Base-by-base conservation (phyloP, 2,797 vertebrate species). In the Epinephelus coioides region DNA sequence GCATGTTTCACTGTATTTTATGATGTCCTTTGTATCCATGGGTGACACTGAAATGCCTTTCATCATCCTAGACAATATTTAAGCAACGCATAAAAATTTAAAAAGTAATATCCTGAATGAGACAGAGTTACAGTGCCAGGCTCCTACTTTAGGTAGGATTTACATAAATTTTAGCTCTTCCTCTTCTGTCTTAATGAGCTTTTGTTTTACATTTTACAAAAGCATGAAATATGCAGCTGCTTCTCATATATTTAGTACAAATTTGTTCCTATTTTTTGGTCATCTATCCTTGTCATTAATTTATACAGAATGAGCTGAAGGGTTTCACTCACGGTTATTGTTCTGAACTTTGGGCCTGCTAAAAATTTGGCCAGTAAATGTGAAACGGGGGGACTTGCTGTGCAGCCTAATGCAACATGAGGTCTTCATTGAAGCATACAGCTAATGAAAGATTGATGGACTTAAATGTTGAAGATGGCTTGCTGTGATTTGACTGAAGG, bases 381-480 rank as follows among this genome's bases (percentile, higher is more conserved):
- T 2, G 10, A 66, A 80, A 46, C 54, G 2, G 23, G 34, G 27
- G 68, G 51, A 34, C 30, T 53, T 17, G 64, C 73, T 15, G 9
- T 34, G 47, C 46, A 9, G 47, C 34, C 67, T 78, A 14, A 86
- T 65, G 62, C 51, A 77, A 82, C 76, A 64, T 2, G 0, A 74
- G 65, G 38, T 79, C 59, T 34, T 78, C 13, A 38, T 25, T 12
- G 73, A 84, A 69, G 30, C 65, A 4, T 64, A 17, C 57, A 61
- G 66, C 46, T 17, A 70, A 80, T 83, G 61, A 83, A 83, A 83
- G 76, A 79, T 73, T 84, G 59, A 87, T 76, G 73, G 82, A 81
- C 51, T 79, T 69, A 78, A 69, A 73, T 72, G 71, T 79, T 74
- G 49, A 76, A 65, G 65, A 38, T 67, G 71, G 56, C 63, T 66